Evolutionary conservation across 2,888 invertebrate genomes (phyloP), one percentile per base, ranked within the genome.

Genomic region (Rambutsinella grinnellia): DNA sequence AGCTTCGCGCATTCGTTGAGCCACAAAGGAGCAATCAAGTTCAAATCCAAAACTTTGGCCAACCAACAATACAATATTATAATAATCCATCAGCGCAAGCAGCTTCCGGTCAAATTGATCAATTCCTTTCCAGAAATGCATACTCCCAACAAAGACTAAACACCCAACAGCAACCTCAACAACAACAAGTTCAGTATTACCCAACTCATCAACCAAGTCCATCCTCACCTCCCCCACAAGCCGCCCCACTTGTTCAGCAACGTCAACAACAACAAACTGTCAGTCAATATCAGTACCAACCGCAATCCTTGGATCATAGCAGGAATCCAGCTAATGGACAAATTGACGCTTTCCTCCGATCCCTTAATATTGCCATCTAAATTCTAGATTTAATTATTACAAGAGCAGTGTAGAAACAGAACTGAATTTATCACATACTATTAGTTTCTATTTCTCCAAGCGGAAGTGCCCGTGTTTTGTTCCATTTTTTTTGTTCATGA

Each of bases 301-400:
- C 60, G n/a, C 71, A 67, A 24, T 17, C 58, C 5, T 24, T 66
- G n/a, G 65, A 72, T 28, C 36, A 19, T 53, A 36, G 66, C 17
- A 65, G 61, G 27, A 80, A 78, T 44, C 78, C 78, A 21, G 90
- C 92, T 53, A 88, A 90, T 47, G 92, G 93, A 5, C 93, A 93
- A 86, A 93, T 94, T 84, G 93, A 93, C 86, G 92, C 93, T 70
- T 94, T 93, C 88, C 89, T 94, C 78, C 89, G 93, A 86, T 92
- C 92, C 70, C 86, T 87, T 66, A 86, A 85, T 80, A 82, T 86
- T 72, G 83, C 82, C 27, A 82, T 85, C 74, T 85, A 81, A 80
- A 69, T n/a, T n/a, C n/a, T n/a, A n/a, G n/a, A n/a, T n/a, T n/a
- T n/a, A n/a, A n/a, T n/a, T n/a, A 24, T 51, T 60, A 51, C 51